These are phyloP conservation scores for Neodiprion fabricii DNA, from an alignment of 1,140 invertebrate species.

Conservation along the genomic window DNA sequence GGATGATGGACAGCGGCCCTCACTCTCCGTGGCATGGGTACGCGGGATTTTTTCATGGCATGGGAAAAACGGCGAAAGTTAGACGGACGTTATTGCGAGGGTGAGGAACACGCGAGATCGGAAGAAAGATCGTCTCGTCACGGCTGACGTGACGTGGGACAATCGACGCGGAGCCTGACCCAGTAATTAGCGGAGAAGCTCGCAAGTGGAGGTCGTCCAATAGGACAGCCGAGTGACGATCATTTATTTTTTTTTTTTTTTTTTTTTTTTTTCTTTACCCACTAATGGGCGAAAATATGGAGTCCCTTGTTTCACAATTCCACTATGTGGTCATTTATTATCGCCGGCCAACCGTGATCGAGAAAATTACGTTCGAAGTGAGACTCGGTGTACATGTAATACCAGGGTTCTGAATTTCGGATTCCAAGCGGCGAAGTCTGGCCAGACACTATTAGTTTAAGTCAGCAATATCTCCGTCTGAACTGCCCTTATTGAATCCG, in stretches of 20 bases:
- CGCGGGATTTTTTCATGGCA: too few relatives aligned
- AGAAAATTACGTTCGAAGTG: background rate
- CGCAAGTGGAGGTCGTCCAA: too few relatives aligned
- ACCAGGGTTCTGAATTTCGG: constrained; percentile 33
- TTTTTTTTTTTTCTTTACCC: too few relatives aligned
- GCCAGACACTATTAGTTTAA: constrained; percentile 34
- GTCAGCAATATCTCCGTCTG: constrained; percentile 42
- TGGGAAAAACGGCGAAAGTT: too few relatives aligned
- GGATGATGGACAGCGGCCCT: too few relatives aligned
- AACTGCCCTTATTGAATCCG: constrained; percentile 44
- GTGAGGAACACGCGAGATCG: background rate
- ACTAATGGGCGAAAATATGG: too few relatives aligned
- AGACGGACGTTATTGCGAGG: too few relatives aligned
- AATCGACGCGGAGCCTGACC: background rate
- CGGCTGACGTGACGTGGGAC: background rate
- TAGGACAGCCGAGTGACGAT: too few relatives aligned
- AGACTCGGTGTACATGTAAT: background rate
- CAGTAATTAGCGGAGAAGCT: background rate
- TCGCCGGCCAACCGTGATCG: background rate
- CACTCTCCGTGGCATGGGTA: too few relatives aligned
- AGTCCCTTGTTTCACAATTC: too few relatives aligned
- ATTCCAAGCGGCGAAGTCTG: constrained; percentile 34
- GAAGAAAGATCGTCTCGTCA: background rate
- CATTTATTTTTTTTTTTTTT: too few relatives aligned
- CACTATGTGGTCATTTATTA: too few relatives aligned